These are phyloP conservation scores for Polypterus bichir DNA, from an alignment of 2,113 vertebrate genomes.

Conservation along the genomic window DNA sequence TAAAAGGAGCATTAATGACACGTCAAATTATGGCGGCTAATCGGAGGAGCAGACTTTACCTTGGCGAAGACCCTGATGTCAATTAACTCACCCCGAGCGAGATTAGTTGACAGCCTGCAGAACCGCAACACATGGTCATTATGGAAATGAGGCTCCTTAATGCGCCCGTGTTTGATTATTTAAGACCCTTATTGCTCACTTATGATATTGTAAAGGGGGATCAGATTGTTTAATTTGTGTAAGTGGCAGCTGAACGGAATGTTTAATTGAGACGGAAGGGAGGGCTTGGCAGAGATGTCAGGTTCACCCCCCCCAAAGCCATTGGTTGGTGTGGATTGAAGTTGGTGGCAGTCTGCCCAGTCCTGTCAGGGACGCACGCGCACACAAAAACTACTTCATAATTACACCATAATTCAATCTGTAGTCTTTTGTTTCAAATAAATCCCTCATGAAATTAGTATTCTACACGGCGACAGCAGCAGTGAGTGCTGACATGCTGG, in stretches of 20 bases:
- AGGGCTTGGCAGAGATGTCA: constrained; percentile 23
- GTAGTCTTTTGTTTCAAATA: constrained; percentile 41
- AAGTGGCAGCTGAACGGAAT: constrained; percentile 28
- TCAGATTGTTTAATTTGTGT: constrained; percentile 35
- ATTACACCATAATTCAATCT: constrained; percentile 51
- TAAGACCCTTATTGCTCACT: constrained; percentile 33
- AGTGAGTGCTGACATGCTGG: constrained; percentile 15
- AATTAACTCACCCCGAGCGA: constrained; percentile 37
- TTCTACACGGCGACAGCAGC: constrained; percentile 16
- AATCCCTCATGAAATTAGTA: constrained; percentile 42
- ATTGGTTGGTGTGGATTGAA: constrained; percentile 21
- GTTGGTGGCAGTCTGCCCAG: constrained; percentile 41
- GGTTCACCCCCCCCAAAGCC: constrained; percentile 23
- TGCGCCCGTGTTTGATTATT: constrained; percentile 32
- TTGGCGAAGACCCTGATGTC: constrained; percentile 33
- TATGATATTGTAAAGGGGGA: constrained; percentile 32
- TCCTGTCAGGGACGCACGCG: constrained; percentile 17
- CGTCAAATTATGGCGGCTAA: constrained; percentile 1
- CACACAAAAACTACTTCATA: constrained; percentile 37
- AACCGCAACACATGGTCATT: constrained; percentile 30
- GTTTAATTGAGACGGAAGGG: constrained; percentile 31
- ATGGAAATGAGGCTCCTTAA: constrained; percentile 29
- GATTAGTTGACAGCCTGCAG: constrained; percentile 38
- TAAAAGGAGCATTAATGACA: constrained; percentile 2
- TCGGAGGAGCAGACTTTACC: constrained; percentile 7